Percentiles rank a stretch among this genome's conserved stretches.
Evolutionary conservation across 2,113 vertebrate genomes (phyloP).

Genomic region (Gobio gobio): DNA sequence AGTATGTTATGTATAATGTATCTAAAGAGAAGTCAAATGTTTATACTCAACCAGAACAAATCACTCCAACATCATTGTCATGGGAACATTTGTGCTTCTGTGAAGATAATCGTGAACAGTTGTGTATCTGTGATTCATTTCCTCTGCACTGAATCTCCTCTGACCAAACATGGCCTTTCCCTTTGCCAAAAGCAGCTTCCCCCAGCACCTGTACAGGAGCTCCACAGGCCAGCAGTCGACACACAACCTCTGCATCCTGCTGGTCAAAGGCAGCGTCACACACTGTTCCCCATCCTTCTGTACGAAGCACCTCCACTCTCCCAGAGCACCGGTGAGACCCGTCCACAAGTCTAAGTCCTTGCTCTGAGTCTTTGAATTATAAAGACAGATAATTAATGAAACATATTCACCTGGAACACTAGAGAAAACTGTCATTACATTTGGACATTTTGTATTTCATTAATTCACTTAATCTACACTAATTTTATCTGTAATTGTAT

Average conservation of each 20-base stretch:
- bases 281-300: neutral
- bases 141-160: neutral
- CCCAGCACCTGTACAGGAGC: slow-evolving; percentile 9
- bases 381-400: neutral
- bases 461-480: neutral
- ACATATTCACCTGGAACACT: neutral
- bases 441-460: neutral
- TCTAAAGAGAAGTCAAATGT: neutral
- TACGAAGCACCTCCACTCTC: neutral
- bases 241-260: neutral
- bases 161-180: neutral
- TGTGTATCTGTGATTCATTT: neutral
- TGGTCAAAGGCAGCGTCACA: neutral
- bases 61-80: too few species aligned
- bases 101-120: slow-evolving; percentile 8
- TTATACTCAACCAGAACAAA: neutral
- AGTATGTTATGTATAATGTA: neutral
- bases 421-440: neutral
- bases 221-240: neutral
- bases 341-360: neutral
- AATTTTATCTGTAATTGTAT: neutral
- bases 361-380: neutral
- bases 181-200: neutral
- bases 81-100: neutral
- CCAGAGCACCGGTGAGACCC: slow-evolving; percentile 39